Evolutionary conservation across 2,113 vertebrate species (phyloP).

Genomic region (Albula glossodonta): DNA sequence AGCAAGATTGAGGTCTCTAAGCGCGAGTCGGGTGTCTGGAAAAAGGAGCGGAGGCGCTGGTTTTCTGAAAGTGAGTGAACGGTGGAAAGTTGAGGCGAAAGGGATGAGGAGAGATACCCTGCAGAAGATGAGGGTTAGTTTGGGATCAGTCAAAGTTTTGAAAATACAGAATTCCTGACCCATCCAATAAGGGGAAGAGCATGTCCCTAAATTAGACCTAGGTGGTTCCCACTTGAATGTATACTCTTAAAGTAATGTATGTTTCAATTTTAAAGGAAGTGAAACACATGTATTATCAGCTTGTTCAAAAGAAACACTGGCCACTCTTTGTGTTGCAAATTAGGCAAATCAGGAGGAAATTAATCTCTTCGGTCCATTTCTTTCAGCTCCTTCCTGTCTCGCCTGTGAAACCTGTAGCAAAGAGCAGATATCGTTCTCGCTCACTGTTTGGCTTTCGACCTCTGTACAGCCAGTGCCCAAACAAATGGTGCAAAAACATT

Average conservation of each 20-base stretch:
- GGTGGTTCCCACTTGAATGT: not conserved
- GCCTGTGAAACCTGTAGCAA: constrained; percentile 7
- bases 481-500: not conserved
- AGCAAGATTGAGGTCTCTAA: constrained; percentile 36
- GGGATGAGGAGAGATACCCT: not conserved
- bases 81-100: too few relatives aligned
- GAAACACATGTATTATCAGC: not conserved
- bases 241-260: not conserved
- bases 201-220: not conserved
- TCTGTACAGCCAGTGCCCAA: not conserved
- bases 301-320: not conserved
- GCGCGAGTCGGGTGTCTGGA: not conserved
- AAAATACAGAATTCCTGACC: not conserved
- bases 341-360: not conserved
- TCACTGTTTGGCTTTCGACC: not conserved
- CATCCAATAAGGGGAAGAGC: not conserved
- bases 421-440: constrained; percentile 13
- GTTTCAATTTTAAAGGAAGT: not conserved
- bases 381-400: constrained; percentile 18
- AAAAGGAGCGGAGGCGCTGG: not conserved
- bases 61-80: not conserved
- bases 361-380: not conserved
- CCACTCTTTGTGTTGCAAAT: not conserved
- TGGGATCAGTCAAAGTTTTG: too few relatives aligned
- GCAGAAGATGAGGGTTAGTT: too few relatives aligned